phyloP scores from a whole-genome alignment of 2,113 vertebrate species.

The Symphodus melops region DNA sequence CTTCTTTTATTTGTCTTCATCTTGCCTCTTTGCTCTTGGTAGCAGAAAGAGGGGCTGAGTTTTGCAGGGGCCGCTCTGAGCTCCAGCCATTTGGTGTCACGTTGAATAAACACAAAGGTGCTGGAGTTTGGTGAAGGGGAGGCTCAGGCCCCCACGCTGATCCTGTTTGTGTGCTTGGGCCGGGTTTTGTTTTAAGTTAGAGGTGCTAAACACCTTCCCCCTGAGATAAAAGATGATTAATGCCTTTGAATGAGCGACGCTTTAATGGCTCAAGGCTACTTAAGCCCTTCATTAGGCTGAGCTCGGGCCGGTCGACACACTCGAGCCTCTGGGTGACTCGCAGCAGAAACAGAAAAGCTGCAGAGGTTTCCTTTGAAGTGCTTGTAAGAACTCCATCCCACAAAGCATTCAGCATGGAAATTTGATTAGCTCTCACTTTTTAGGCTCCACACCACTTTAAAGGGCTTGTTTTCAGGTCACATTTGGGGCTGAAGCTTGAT shows the following conservation, averaged over 20 bases:
- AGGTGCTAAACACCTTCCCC: constrained; percentile 78
- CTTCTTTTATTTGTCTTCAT: neutral
- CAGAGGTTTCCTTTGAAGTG: constrained; percentile 77
- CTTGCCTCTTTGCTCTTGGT: neutral
- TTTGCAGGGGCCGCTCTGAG: constrained; percentile 25
- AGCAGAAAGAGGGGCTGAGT: constrained; percentile 3
- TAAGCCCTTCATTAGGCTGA: constrained; percentile 82
- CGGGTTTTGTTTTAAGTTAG: constrained; percentile 74
- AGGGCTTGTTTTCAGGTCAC: constrained; percentile 60
- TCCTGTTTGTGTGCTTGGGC: constrained; percentile 71
- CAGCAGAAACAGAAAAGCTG: constrained; percentile 51
- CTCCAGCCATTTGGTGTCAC: constrained; percentile 79
- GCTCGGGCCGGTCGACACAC: constrained; percentile 67
- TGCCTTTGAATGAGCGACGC: constrained; percentile 71
- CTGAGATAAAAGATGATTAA: constrained; percentile 81
- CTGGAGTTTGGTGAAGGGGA: constrained; percentile 60
- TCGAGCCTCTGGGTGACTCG: constrained; percentile 42
- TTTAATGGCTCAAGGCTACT: constrained; percentile 77
- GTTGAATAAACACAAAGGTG: constrained; percentile 83
- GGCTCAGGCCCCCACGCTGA: constrained; percentile 62
- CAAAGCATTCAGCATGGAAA: constrained; percentile 77
- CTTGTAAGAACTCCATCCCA: constrained; percentile 51
- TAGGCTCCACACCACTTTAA: constrained; percentile 50
- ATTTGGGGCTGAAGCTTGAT: constrained; percentile 59
- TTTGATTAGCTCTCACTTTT: constrained; percentile 79